phyloP scores from a whole-genome alignment of 1,140 invertebrate genomes.

The Leptopilina clavipes region DNA sequence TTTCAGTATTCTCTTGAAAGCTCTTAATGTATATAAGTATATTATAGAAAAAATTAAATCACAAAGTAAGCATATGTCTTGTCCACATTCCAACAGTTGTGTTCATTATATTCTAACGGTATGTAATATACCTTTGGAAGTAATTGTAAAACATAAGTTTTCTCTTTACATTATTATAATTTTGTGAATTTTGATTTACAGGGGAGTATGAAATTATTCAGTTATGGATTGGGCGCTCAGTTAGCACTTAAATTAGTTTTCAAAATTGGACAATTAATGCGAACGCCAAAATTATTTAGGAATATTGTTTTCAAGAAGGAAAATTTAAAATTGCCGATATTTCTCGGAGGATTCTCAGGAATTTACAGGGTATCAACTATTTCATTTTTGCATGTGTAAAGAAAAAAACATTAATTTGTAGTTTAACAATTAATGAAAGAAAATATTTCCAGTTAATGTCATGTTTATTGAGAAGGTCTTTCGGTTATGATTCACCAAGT shows the following conservation, averaged over 20 bases:
- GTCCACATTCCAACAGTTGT: constrained; percentile 80
- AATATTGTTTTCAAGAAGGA: constrained; percentile 75
- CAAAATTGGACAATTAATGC: constrained; percentile 72
- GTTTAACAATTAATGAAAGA: constrained; percentile 37
- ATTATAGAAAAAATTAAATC: constrained; percentile 74
- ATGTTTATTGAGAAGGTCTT: constrained; percentile 77
- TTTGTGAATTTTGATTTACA: constrained; percentile 67
- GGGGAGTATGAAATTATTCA: constrained; percentile 78
- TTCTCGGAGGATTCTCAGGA: constrained; percentile 79
- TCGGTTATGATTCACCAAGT: constrained; percentile 76
- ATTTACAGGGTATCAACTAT: constrained; percentile 77
- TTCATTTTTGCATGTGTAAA: no score
- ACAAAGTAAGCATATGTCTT: constrained; percentile 74
- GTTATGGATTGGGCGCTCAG: constrained; percentile 78
- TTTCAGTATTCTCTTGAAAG: constrained; percentile 68
- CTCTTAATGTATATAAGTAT: constrained; percentile 71
- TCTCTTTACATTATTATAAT: not conserved
- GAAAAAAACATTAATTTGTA: no score
- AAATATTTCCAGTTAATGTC: constrained; percentile 75
- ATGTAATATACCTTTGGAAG: constrained; percentile 43
- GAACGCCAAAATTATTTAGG: constrained; percentile 73
- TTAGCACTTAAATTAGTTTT: constrained; percentile 77
- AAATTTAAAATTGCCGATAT: constrained; percentile 78
- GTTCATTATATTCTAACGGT: constrained; percentile 76
- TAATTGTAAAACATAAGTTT: constrained; percentile 33